A percentile compares a stretch with the other conserved stretches of the same genome.
Conservation (phyloP, 2,113 vertebrate genomes). For the Dromas ardeola region DNA sequence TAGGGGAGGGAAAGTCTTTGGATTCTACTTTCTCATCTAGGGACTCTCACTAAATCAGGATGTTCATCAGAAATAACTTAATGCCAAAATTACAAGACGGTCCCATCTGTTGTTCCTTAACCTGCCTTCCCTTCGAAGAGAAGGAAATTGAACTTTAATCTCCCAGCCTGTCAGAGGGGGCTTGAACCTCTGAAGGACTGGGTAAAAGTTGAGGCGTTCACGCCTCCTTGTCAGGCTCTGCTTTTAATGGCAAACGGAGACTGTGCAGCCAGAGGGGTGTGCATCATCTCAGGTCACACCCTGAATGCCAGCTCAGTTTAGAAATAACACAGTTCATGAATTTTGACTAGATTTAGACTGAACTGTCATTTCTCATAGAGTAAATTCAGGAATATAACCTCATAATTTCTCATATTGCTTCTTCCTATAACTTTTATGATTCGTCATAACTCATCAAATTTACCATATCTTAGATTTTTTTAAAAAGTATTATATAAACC, state of each 20-base stretch:
- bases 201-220: background rate
- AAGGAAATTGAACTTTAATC: background rate
- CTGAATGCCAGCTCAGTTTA: background rate
- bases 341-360: background rate
- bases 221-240: background rate
- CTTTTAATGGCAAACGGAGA: background rate
- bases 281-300: background rate
- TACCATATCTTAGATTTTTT: background rate
- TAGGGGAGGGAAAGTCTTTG: background rate
- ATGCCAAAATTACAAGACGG: background rate
- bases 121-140: background rate
- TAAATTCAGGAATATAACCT: background rate
- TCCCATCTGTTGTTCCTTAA: background rate
- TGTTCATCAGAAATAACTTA: background rate
- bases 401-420: background rate
- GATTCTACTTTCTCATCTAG: background rate
- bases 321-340: background rate
- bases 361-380: background rate
- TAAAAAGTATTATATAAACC: background rate
- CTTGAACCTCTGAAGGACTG: background rate
- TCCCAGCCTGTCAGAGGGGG: background rate
- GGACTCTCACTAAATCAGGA: background rate
- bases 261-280: background rate
- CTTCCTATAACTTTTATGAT: background rate
- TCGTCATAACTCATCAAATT: background rate